Evolutionary conservation across 2,888 invertebrate genomes (phyloP), one percentile per base, ranked within the genome.

Genomic region (Clanis bilineata): DNA sequence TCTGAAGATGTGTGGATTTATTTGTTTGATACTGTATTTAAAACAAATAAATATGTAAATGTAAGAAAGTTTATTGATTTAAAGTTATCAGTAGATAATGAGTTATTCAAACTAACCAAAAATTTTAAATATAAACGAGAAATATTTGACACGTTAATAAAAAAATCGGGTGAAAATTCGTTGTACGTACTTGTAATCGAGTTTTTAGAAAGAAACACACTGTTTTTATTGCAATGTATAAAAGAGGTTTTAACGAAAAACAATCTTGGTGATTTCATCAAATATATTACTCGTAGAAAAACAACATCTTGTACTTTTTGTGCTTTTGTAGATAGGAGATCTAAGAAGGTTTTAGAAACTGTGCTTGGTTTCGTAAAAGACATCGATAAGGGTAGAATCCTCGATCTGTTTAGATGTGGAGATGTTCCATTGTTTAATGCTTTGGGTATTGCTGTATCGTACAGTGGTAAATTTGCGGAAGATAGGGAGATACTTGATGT

Each of bases 351-450:
- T 45, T 22, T 57, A 12, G 36, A 45, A 10, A 15, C 15, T 10
- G 23, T 57, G 10, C 23, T 57, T n/a, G 15, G 22, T 22, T 9
- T 38, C 15, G 23, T 57, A 23, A 23, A 57, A 9, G 10, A 23
- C 1, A 38, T 36, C 2, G 57, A 57, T 38, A 57, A 45, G 32
- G 15, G 3, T n/a, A 62, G 25, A 47, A 25, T 66, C 22, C 56
- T 56, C 28, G 56, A 66, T n/a, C 56, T 66, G 21, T 64, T 59
- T 15, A 56, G 43, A 12, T 67, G 66, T 43, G 61, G 45, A 45
- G 66, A 67, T 56, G 45, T 64, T 38, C 66, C 66, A 15, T 22
- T 32, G 10, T 58, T 22, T 43, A 66, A 66, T 60, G 38, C 66
- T n/a, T 10, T 67, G 10, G 15, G 41, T 21, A 22, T 63, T 22